Evolutionary conservation across 2,888 invertebrate species (phyloP).

Genomic region (Frankliniella fusca): DNA sequence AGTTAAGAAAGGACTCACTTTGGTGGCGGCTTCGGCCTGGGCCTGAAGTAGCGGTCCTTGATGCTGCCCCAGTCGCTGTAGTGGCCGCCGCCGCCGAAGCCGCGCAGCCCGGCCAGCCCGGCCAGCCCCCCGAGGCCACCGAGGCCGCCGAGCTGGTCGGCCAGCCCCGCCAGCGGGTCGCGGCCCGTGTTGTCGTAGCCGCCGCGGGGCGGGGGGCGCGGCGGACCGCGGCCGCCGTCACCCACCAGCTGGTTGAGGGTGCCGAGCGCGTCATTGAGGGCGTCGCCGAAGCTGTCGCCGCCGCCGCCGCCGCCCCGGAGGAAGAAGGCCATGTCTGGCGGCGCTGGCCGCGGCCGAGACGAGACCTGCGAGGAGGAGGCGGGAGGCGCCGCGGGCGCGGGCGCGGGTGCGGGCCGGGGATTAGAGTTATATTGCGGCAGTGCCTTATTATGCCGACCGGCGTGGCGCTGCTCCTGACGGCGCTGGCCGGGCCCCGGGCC

Average conservation of each 20-base stretch:
- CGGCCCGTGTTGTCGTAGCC: constrained; percentile 21
- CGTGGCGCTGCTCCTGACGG: too few species aligned
- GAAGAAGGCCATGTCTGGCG: neutral
- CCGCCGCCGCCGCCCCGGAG: neutral
- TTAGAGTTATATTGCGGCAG: too few species aligned
- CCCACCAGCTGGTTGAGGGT: constrained; percentile 15
- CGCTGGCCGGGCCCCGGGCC: too few species aligned
- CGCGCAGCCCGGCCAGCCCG: neutral
- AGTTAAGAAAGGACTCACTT: neutral
- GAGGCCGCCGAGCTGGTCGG: neutral
- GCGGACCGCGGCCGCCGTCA: neutral
- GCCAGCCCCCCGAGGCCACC: neutral
- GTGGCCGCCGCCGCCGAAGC: neutral
- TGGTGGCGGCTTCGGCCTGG: neutral
- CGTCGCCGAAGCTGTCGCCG: constrained; percentile 18
- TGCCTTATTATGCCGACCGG: too few species aligned
- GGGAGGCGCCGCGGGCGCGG: too few species aligned
- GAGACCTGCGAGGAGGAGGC: too few species aligned
- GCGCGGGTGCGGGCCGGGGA: too few species aligned
- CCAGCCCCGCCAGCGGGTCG: constrained; percentile 17
- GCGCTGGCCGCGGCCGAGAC: neutral
- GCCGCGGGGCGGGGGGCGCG: neutral
- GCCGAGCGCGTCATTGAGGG: constrained; percentile 11
- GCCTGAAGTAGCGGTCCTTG: constrained; percentile 21
- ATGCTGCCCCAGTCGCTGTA: constrained; percentile 21